Percentiles rank a stretch among this genome's conserved stretches.
Evolutionary conservation across 2,797 vertebrate species (phyloP).

Genomic region (Atherinosoma microstoma): DNA sequence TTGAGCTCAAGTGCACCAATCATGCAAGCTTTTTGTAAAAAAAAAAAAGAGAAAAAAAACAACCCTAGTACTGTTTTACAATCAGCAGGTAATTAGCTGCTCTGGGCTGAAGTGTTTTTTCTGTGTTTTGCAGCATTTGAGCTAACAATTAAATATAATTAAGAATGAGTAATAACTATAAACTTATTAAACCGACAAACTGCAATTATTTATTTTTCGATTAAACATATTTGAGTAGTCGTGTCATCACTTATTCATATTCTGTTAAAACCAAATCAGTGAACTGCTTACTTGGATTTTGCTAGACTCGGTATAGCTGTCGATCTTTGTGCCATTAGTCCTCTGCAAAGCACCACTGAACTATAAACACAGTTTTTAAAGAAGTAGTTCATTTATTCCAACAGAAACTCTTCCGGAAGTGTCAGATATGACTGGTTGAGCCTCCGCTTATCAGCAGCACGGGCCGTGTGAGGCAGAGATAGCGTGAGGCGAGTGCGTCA

Average conservation of each 20-base stretch:
- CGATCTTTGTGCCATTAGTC: conserved; percentile 6
- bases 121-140: conserved; percentile 11
- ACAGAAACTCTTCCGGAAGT: conserved; percentile 56
- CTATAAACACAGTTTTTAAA: conserved; percentile 22
- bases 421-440: conserved; percentile 51
- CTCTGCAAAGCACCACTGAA: conserved; percentile 1
- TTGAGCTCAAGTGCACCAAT: conserved; percentile 69
- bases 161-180: not conserved
- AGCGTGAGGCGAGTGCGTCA: conserved; percentile 66
- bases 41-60: conserved; percentile 40
- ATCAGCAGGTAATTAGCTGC: conserved; percentile 51
- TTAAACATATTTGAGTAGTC: not conserved
- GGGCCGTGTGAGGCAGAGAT: conserved; percentile 63
- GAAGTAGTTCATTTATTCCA: conserved; percentile 58
- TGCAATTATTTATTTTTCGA: not conserved
- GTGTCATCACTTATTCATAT: not conserved
- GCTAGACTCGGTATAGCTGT: not conserved
- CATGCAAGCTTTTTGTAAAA: conserved; percentile 51
- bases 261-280: not conserved
- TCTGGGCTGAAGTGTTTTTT: conserved; percentile 41
- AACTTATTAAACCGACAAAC: not conserved
- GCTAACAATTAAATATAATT: not conserved
- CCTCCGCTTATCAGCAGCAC: conserved; percentile 61
- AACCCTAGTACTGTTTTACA: conserved; percentile 34
- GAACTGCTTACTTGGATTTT: not conserved